Conservation (phyloP, 2,888 invertebrate species). For the Conchocele bisecta region DNA sequence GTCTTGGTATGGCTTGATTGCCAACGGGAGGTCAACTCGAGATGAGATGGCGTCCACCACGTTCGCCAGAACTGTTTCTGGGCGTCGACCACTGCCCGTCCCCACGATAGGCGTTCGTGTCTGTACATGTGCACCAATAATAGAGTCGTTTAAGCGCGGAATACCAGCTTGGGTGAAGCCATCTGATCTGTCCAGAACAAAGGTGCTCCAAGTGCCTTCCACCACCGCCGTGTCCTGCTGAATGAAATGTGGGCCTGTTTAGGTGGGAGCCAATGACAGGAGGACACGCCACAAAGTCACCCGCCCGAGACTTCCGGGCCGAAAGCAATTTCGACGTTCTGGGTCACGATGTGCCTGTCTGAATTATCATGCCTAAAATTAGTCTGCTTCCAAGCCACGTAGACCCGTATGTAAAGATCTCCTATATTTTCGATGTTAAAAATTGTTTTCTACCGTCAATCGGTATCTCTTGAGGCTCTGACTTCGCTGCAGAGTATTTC, state of each 20-base stretch:
- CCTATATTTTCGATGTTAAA: too few relatives aligned
- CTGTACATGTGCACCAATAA: constrained; percentile 12
- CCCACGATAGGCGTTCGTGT: constrained; percentile 4
- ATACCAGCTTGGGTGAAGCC: constrained; percentile 22
- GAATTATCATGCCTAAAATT: too few relatives aligned
- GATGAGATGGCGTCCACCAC: constrained; percentile 8
- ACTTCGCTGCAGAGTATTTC: constrained; percentile 3
- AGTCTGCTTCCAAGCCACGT: too few relatives aligned
- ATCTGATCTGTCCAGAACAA: constrained; percentile 8
- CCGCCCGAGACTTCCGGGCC: too few relatives aligned
- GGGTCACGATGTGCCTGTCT: too few relatives aligned
- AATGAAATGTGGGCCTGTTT: too few relatives aligned
- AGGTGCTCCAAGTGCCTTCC: neutral
- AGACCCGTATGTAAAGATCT: too few relatives aligned
- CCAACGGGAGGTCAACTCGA: constrained; percentile 8
- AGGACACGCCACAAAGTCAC: too few relatives aligned
- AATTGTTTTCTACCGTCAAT: too few relatives aligned
- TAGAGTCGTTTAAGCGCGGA: constrained; percentile 15
- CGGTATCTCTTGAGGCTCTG: neutral
- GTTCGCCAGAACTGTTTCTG: constrained; percentile 12
- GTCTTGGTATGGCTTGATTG: constrained; percentile 8
- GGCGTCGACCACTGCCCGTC: constrained; percentile 6
- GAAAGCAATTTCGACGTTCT: too few relatives aligned
- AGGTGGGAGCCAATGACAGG: too few relatives aligned
- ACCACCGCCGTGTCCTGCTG: too few relatives aligned